phyloP scores from a whole-genome alignment of 1,140 invertebrate species.

The Gryllus bimaculatus region DNA sequence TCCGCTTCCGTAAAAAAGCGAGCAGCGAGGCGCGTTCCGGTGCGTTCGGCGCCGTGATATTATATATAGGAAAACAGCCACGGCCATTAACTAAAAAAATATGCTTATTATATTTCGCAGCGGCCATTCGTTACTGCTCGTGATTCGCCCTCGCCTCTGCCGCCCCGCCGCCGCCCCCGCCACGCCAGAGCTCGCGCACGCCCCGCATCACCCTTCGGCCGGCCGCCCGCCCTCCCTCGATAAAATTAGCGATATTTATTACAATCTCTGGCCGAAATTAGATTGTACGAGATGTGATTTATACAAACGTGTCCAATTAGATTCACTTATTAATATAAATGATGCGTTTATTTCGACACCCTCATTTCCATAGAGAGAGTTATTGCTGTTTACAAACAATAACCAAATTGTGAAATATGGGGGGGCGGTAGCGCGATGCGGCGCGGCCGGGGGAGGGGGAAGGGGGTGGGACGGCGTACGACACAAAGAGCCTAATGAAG shows the following conservation, averaged over 20 bases:
- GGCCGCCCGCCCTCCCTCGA: background rate
- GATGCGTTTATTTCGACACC: background rate
- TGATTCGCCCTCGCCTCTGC: background rate
- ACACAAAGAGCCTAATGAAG: background rate
- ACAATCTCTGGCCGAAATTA: background rate
- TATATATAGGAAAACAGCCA: background rate
- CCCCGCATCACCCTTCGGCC: background rate
- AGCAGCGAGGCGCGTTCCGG: background rate
- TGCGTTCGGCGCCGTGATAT: background rate
- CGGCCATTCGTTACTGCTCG: background rate
- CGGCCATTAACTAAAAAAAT: constrained; percentile 5
- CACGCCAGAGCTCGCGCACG: background rate
- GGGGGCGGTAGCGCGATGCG: background rate
- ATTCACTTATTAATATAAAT: constrained; percentile 6
- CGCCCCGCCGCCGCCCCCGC: no score
- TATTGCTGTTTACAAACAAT: constrained; percentile 5
- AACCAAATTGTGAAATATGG: constrained; percentile 1
- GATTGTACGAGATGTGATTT: background rate
- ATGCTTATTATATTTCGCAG: constrained; percentile 5
- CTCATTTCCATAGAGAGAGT: constrained; percentile 1
- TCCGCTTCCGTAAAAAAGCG: background rate
- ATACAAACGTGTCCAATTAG: constrained; percentile 4
- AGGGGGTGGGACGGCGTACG: background rate
- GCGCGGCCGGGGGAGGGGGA: background rate
- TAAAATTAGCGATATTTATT: constrained; percentile 2